Base-by-base conservation (phyloP, 2,113 vertebrate genomes). In the Meriones unguiculatus region DNA sequence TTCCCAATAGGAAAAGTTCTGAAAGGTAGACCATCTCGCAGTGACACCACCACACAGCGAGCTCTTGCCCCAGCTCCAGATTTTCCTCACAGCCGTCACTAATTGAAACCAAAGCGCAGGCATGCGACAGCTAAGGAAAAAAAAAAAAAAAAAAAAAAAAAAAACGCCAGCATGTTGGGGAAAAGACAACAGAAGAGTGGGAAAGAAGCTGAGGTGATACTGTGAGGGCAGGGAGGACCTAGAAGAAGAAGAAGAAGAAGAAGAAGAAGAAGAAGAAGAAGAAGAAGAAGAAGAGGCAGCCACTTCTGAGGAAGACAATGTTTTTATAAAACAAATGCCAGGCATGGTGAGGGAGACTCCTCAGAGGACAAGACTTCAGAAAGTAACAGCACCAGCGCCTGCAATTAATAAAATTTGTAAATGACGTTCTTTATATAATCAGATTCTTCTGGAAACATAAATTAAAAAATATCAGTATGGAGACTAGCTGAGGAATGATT, bases 331-430 rank as follows among this genome's bases (percentile, higher is more conserved):
- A 70, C 46, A 70, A 22, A 57, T 2, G 18, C 46, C 46, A 70
- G 64, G 65, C 64, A 1, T 46, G n/a, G 85, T 9, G 30, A 87
- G 85, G 30, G 46, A 86, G 41, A n/a, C 41, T 25, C 46, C 64
- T 87, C 46, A 18, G 64, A 93, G 38, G 89, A 73, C 20, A 59
- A 38, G 35, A 38, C 15, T 82, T 91, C 81, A 77, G 80, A 54
- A 95, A 91, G 92, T 76, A 54, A 97, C 84, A 91, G 52, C 35
- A 62, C 2, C 2, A n/a, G 28, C 15, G 72, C 24, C 41, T 90
- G 70, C 28, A 84, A 90, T 90, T 92, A 73, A 85, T 57, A 92
- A 95, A 82, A 59, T 67, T 64, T 87, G n/a, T 64, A 87, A 64
- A 75, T 91, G 28, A 0, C 65, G 72, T 89, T 1, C 91, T 81